Percentiles rank a stretch among this genome's conserved stretches.
Evolutionary conservation across 2,888 invertebrate species (phyloP).

Genomic region (Hemicrepidius hirtus): DNA sequence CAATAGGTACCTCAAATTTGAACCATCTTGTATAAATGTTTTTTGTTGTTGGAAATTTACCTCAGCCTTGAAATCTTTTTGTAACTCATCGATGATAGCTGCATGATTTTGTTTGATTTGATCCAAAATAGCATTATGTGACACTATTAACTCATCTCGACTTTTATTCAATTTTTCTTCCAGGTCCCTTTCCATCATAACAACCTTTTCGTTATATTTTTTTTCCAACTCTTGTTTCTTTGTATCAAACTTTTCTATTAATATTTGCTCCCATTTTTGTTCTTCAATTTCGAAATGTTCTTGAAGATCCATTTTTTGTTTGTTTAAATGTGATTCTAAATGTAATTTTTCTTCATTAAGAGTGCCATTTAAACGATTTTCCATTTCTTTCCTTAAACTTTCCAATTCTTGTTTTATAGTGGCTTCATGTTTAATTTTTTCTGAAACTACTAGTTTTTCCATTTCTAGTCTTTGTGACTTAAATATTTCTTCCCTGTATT

Average conservation of each 20-base stretch:
- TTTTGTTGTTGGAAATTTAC: slow-evolving; percentile 66
- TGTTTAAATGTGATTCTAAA: slow-evolving; percentile 73
- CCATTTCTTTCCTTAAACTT: slow-evolving; percentile 74
- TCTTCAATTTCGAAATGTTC: slow-evolving; percentile 63
- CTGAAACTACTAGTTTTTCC: slow-evolving; percentile 72
- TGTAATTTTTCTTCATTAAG: slow-evolving; percentile 65
- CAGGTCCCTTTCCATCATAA: slow-evolving; percentile 74
- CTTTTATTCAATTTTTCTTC: slow-evolving; percentile 72
- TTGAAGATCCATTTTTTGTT: slow-evolving; percentile 70
- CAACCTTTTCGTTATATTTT: slow-evolving; percentile 73
- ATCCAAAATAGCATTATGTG: slow-evolving; percentile 75
- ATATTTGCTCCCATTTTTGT: slow-evolving; percentile 67
- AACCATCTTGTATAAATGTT: too few species aligned
- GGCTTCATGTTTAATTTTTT: slow-evolving; percentile 66
- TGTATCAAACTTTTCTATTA: slow-evolving; percentile 64
- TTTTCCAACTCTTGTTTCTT: slow-evolving; percentile 71
- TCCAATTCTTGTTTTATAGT: slow-evolving; percentile 69
- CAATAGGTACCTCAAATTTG: too few species aligned
- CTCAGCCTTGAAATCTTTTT: slow-evolving; percentile 79
- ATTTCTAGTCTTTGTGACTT: slow-evolving; percentile 72
- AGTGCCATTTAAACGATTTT: slow-evolving; percentile 68
- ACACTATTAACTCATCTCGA: slow-evolving; percentile 73
- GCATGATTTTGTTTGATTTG: slow-evolving; percentile 76
- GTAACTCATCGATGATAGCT: slow-evolving; percentile 76
- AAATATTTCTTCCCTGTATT: slow-evolving; percentile 68